These are phyloP conservation scores for Lamproptera curius DNA, from an alignment of 2,888 invertebrate species.

Conservation along the genomic window DNA sequence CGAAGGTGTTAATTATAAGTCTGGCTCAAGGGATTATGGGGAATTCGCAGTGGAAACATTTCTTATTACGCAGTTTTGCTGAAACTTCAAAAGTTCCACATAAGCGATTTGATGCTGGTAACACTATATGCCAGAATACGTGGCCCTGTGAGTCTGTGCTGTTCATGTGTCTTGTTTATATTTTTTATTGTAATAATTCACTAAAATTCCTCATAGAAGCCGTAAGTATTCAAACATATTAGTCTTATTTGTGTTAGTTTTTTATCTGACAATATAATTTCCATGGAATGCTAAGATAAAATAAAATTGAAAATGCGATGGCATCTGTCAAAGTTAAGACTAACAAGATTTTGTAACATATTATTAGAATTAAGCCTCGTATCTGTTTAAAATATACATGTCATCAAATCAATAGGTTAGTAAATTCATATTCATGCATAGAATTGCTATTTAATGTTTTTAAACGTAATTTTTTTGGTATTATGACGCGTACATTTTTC, in stretches of 20 bases:
- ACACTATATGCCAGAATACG: conserved; percentile 67
- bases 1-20: too few species aligned
- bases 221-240: conserved; percentile 49
- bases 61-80: conserved; percentile 34
- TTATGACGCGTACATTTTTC: neutral
- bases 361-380: conserved; percentile 21
- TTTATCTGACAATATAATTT: conserved; percentile 17
- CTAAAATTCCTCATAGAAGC: conserved; percentile 44
- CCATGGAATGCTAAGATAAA: conserved; percentile 24
- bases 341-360: conserved; percentile 31
- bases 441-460: too few species aligned
- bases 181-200: conserved; percentile 63
- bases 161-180: conserved; percentile 67
- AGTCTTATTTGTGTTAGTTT: conserved; percentile 17
- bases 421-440: too few species aligned
- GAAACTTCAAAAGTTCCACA: conserved; percentile 72
- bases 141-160: conserved; percentile 64
- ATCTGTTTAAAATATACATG: too few species aligned
- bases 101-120: conserved; percentile 64
- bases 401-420: too few species aligned
- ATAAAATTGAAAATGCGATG: conserved; percentile 35
- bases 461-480: neutral
- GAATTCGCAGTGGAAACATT: conserved; percentile 35
- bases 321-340: conserved; percentile 55
- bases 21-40: too few species aligned